phyloP scores from a whole-genome alignment of 2,888 invertebrate species.

The Trileptium ribeirensis region DNA sequence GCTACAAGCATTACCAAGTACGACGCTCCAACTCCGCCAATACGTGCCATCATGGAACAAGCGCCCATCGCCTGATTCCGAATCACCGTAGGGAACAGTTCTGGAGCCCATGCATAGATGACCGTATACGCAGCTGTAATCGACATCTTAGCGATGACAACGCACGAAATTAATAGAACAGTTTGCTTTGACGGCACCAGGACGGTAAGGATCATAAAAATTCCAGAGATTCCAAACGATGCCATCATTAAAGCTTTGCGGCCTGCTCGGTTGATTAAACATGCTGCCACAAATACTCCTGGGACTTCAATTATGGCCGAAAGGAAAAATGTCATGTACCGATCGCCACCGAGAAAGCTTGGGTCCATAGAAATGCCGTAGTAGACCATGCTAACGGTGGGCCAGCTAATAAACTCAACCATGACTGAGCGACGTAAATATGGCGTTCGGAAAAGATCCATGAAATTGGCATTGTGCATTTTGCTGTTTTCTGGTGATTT shows the following conservation, averaged over 20 bases:
- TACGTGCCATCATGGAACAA: constrained; percentile 73
- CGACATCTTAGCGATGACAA: constrained; percentile 69
- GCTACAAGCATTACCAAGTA: constrained; percentile 61
- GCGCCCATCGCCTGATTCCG: constrained; percentile 77
- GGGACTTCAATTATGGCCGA: constrained; percentile 60
- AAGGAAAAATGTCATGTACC: constrained; percentile 73
- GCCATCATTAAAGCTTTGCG: constrained; percentile 42
- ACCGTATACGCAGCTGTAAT: constrained; percentile 75
- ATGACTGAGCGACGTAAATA: constrained; percentile 2
- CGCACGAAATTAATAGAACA: constrained; percentile 43
- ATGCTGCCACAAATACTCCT: constrained; percentile 48
- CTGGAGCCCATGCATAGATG: constrained; percentile 77
- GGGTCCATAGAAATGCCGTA: constrained; percentile 81
- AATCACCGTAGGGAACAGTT: constrained; percentile 79
- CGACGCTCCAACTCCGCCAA: constrained; percentile 78
- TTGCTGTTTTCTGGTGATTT: not conserved
- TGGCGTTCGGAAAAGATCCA: constrained; percentile 15
- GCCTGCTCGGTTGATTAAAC: constrained; percentile 50
- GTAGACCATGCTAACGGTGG: constrained; percentile 75
- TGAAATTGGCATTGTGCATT: not conserved
- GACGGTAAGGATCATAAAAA: not conserved
- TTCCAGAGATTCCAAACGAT: not conserved
- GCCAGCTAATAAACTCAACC: constrained; percentile 36
- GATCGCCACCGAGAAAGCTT: constrained; percentile 69
- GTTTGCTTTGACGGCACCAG: not conserved